phyloP scores from a whole-genome alignment of 2,888 invertebrate genomes.

The Microplitis manilae region DNA sequence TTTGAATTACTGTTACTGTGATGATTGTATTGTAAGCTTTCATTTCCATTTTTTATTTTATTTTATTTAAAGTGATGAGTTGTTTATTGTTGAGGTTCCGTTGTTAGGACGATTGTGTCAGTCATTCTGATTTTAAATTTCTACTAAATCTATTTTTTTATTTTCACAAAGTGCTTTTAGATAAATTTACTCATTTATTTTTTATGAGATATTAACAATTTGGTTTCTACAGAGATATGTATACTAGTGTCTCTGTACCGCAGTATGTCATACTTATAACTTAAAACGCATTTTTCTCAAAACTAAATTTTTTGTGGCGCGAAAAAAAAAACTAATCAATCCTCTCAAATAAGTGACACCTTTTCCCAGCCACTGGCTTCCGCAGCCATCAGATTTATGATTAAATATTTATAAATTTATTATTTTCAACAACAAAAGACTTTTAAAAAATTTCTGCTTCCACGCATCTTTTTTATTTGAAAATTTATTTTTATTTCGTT shows the following conservation, averaged over 20 bases:
- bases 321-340: no score
- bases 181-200: not conserved
- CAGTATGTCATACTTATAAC: no score
- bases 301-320: no score
- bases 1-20: slow-evolving; percentile 81
- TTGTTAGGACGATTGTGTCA: not conserved
- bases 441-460: no score
- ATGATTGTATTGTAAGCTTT: slow-evolving; percentile 80
- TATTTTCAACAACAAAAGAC: no score
- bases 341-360: no score
- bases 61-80: not conserved
- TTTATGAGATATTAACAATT: not conserved
- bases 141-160: not conserved
- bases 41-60: slow-evolving; percentile 54
- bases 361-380: no score
- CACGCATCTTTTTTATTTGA: not conserved
- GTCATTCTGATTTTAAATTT: not conserved
- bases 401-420: no score
- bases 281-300: no score
- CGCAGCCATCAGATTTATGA: no score
- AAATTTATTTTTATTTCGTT: not conserved
- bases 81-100: not conserved
- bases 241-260: not conserved
- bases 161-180: not conserved
- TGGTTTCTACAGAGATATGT: no score